Evolutionary conservation across 2,797 vertebrate genomes (phyloP).

Genomic region (Enteromius afrohamiltoni): DNA sequence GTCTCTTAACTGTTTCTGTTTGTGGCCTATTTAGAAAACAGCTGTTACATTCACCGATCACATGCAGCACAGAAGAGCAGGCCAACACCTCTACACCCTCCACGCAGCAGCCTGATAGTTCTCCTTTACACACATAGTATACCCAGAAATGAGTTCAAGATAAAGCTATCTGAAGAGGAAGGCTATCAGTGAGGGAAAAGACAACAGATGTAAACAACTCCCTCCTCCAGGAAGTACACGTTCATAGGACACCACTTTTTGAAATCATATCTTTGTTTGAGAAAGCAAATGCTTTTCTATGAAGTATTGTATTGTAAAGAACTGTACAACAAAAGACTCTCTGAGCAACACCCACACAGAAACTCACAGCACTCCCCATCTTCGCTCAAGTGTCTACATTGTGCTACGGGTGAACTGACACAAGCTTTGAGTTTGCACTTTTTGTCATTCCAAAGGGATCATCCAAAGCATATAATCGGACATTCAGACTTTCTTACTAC

Average conservation of each 20-base stretch:
- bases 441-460: neutral
- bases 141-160: neutral
- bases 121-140: neutral
- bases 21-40: slow-evolving; percentile 74
- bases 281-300: slow-evolving; percentile 28
- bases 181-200: neutral
- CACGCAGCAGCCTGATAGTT: neutral
- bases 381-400: slow-evolving; percentile 1
- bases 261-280: slow-evolving; percentile 18
- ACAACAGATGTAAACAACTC: neutral
- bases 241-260: neutral
- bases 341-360: slow-evolving; percentile 30
- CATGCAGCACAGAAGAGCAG: slow-evolving; percentile 73
- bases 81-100: slow-evolving; percentile 39
- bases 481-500: neutral
- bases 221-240: neutral
- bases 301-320: slow-evolving; percentile 29
- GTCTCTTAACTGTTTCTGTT: slow-evolving; percentile 63
- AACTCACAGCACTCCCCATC: slow-evolving; percentile 48
- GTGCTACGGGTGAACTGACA: neutral
- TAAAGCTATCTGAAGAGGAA: slow-evolving; percentile 3
- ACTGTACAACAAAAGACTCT: slow-evolving; percentile 31
- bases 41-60: slow-evolving; percentile 79
- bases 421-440: slow-evolving; percentile 23
- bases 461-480: neutral